Percentiles rank a stretch among this genome's conserved stretches.
These are phyloP conservation scores for Trichomycterus rosablanca DNA, from an alignment of 2,113 vertebrate species.

Conservation along the genomic window DNA sequence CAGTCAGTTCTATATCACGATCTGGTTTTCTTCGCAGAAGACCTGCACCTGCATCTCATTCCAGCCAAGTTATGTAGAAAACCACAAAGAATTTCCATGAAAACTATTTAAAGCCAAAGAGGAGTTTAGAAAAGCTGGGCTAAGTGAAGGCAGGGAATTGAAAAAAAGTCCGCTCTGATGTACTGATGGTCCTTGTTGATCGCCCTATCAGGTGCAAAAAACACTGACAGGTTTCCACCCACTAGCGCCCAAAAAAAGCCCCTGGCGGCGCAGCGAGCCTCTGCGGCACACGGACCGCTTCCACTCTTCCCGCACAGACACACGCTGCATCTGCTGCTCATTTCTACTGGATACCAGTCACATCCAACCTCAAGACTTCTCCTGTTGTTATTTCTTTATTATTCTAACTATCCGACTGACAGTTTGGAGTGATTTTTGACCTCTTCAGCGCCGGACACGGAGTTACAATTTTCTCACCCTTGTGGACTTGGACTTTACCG, in stretches of 20 bases:
- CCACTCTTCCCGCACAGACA: slow-evolving; percentile 53
- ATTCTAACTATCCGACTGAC: neutral
- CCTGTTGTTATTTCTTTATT: neutral
- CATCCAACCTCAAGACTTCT: neutral
- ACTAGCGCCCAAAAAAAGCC: slow-evolving; percentile 67
- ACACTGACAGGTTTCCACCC: slow-evolving; percentile 77
- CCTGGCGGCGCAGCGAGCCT: slow-evolving; percentile 68
- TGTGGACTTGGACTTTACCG: slow-evolving; percentile 28
- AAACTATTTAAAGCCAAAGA: slow-evolving; percentile 7
- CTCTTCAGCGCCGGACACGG: neutral
- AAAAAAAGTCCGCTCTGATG: slow-evolving; percentile 40
- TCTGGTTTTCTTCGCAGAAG: slow-evolving; percentile 27
- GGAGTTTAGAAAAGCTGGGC: slow-evolving; percentile 5
- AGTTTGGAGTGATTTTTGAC: neutral
- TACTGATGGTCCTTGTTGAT: slow-evolving; percentile 63
- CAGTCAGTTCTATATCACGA: neutral
- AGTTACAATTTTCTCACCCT: slow-evolving; percentile 1
- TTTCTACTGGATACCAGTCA: slow-evolving; percentile 38
- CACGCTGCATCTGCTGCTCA: slow-evolving; percentile 11
- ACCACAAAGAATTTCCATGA: slow-evolving; percentile 20
- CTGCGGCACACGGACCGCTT: slow-evolving; percentile 64
- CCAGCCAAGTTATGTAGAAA: slow-evolving; percentile 29
- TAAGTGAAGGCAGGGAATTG: slow-evolving; percentile 15
- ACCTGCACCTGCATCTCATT: slow-evolving; percentile 39
- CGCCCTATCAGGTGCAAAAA: slow-evolving; percentile 78